Percentiles rank a stretch among this genome's conserved stretches.
Conservation (phyloP, 2,113 vertebrate species). For the Platysternon megacephalum region DNA sequence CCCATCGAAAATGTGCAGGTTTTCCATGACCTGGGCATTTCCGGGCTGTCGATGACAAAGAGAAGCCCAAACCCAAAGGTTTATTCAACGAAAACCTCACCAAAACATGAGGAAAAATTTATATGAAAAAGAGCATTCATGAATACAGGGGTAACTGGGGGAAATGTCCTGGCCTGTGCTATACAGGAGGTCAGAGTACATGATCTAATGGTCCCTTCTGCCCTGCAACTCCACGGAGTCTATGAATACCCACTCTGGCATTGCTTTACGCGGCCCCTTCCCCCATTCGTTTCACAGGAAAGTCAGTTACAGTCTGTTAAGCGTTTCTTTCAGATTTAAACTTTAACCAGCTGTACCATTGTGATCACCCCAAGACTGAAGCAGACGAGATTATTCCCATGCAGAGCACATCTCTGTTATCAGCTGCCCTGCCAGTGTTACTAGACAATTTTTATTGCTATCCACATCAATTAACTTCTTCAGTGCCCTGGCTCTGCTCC, state of each 20-base stretch:
- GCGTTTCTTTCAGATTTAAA: background rate
- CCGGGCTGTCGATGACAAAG: background rate
- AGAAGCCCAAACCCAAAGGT: background rate
- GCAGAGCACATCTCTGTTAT: background rate
- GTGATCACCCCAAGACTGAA: background rate
- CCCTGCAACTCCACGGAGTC: background rate
- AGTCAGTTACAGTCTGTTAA: background rate
- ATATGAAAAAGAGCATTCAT: background rate
- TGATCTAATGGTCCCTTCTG: background rate
- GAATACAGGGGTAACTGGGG: fast-evolving
- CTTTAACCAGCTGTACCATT: background rate
- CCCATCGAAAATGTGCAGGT: background rate
- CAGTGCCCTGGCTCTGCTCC: slow-evolving; percentile 23
- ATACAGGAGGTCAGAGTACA: background rate
- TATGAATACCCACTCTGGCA: background rate
- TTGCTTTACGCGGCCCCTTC: background rate
- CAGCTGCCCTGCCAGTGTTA: background rate
- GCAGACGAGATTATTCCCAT: background rate
- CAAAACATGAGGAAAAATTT: background rate
- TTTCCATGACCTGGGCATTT: background rate
- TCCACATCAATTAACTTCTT: background rate
- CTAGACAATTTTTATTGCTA: background rate
- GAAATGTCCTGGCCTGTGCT: background rate
- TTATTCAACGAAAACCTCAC: background rate
- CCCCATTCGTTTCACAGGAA: background rate